Percentiles rank a stretch among this genome's conserved stretches.
Evolutionary conservation across 53 echinoderm and acorn worm species (phyloP).

Genomic region (Holothuria leucospilota): DNA sequence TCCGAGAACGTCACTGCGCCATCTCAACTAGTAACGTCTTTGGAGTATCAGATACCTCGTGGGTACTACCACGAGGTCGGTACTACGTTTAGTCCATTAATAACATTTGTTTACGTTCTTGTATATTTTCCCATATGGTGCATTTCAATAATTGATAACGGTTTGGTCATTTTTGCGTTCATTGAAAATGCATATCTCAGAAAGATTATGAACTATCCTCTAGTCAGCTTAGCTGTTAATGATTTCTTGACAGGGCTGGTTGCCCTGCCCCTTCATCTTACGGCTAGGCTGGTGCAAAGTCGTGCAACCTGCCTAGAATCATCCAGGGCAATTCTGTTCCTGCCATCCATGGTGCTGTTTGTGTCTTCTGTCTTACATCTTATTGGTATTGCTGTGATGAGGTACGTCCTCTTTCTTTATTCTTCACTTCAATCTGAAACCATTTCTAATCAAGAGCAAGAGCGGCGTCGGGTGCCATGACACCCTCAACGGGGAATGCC

Average conservation of each 20-base stretch:
- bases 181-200: conserved; percentile 7
- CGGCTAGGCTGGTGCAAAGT: background rate
- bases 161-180: background rate
- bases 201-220: conserved; percentile 28
- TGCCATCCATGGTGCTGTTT: conserved; percentile 25
- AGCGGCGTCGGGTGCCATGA: too few relatives aligned
- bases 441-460: too few relatives aligned
- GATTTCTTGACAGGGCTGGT: conserved; percentile 5
- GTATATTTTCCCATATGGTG: conserved; percentile 6
- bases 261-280: conserved; percentile 19
- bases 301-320: conserved; percentile 7
- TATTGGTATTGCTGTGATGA: conserved; percentile 1
- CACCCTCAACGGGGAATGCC: too few relatives aligned
- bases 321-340: background rate
- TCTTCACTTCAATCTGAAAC: too few relatives aligned
- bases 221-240: conserved; percentile 18
- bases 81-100: too few relatives aligned
- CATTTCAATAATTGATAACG: background rate
- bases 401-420: background rate
- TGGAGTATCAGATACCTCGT: too few relatives aligned
- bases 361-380: conserved; percentile 16
- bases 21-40: too few relatives aligned
- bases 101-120: background rate
- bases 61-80: too few relatives aligned
- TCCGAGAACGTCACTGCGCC: too few relatives aligned